Evolutionary conservation across 2,113 vertebrate species (phyloP).

Genomic region (Nerophis ophidion): DNA sequence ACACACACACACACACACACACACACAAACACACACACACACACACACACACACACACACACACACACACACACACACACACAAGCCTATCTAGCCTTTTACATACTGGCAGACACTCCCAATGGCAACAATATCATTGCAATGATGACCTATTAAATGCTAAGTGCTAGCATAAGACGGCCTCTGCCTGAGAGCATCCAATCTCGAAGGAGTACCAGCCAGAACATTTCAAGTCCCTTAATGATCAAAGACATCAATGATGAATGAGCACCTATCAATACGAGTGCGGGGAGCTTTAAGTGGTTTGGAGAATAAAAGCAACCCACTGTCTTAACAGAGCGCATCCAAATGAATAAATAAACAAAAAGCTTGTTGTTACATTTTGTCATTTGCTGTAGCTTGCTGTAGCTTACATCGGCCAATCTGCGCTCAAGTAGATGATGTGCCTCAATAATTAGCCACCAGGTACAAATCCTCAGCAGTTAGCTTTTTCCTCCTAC

Average conservation of each 20-base stretch:
- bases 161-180: constrained; percentile 64
- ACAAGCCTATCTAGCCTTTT: constrained; percentile 25
- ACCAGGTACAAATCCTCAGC: too few species aligned
- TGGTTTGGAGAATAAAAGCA: constrained; percentile 45
- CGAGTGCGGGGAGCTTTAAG: constrained; percentile 49
- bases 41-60: constrained; percentile 6
- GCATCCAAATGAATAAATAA: constrained; percentile 26
- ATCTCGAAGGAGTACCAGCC: constrained; percentile 45
- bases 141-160: constrained; percentile 61
- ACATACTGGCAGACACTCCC: constrained; percentile 41
- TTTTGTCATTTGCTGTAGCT: neutral
- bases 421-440: too few species aligned
- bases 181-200: constrained; percentile 43
- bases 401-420: too few species aligned
- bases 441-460: too few species aligned
- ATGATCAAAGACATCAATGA: constrained; percentile 67
- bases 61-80: constrained; percentile 25
- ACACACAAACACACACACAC: constrained; percentile 12
- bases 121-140: constrained; percentile 45
- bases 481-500: too few species aligned
- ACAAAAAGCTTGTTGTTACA: constrained; percentile 7
- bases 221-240: constrained; percentile 53
- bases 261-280: constrained; percentile 64
- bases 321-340: constrained; percentile 44
- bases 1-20: constrained; percentile 10